Evolutionary conservation across 2,888 invertebrate genomes (phyloP).

Genomic region (Peribatodes rhomboidaria): DNA sequence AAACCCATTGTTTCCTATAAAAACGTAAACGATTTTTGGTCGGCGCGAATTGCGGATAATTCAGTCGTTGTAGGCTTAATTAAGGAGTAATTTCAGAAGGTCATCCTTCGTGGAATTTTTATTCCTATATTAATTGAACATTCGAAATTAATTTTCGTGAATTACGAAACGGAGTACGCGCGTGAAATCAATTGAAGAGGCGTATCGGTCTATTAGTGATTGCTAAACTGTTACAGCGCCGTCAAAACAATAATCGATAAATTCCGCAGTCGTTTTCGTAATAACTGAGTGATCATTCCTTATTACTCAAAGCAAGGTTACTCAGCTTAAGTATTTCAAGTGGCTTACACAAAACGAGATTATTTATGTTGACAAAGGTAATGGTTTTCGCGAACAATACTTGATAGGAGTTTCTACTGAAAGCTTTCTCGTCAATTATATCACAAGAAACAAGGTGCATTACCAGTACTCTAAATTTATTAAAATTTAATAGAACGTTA

Average conservation of each 20-base stretch:
- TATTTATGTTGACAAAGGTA: too few species aligned
- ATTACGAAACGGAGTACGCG: conserved; percentile 33
- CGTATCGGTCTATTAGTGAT: conserved; percentile 42
- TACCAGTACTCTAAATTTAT: too few species aligned
- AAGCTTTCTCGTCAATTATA: too few species aligned
- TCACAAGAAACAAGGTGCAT: too few species aligned
- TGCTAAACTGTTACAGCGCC: conserved; percentile 35
- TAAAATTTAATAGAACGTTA: background rate
- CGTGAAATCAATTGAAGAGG: conserved; percentile 43
- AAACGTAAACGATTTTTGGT: conserved; percentile 34
- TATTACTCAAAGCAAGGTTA: background rate
- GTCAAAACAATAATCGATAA: conserved; percentile 40
- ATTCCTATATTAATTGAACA: conserved; percentile 4
- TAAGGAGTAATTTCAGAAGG: conserved; percentile 33
- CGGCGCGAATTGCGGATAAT: conserved; percentile 35
- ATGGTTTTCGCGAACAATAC: too few species aligned
- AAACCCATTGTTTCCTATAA: conserved; percentile 41
- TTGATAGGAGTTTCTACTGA: conserved; percentile 40
- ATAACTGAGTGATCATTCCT: conserved; percentile 9
- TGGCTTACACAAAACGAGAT: conserved; percentile 4
- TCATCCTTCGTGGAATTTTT: conserved; percentile 14
- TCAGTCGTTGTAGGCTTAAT: conserved; percentile 21
- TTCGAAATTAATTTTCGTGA: conserved; percentile 17
- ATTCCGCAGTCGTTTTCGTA: conserved; percentile 33
- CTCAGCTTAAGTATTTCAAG: background rate